phyloP scores from a whole-genome alignment of 2,888 invertebrate species.

The Hylaea fasciaria region DNA sequence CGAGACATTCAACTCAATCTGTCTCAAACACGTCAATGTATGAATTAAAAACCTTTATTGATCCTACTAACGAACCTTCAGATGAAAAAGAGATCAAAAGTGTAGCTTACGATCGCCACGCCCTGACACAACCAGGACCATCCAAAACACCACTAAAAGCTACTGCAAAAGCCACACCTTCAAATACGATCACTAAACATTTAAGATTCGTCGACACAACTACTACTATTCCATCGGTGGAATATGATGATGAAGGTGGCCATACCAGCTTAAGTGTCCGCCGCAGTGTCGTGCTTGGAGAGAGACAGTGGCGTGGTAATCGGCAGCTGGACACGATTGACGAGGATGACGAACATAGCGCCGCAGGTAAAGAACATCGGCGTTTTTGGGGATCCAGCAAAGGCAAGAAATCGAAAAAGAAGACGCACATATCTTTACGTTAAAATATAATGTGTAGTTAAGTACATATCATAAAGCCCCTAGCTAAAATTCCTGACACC shows the following conservation, averaged over 20 bases:
- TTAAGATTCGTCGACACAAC: slow-evolving; percentile 66
- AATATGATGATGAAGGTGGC: slow-evolving; percentile 36
- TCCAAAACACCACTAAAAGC: slow-evolving; percentile 10
- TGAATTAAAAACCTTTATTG: slow-evolving; percentile 9
- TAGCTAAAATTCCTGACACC: too few relatives aligned
- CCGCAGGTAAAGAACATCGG: slow-evolving; percentile 52
- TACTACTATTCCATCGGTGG: slow-evolving; percentile 50
- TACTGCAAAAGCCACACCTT: slow-evolving; percentile 6
- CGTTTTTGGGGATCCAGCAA: slow-evolving; percentile 59
- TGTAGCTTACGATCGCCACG: slow-evolving; percentile 49
- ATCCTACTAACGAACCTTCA: not conserved
- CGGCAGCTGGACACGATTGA: slow-evolving; percentile 39
- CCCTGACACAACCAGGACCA: slow-evolving; percentile 19
- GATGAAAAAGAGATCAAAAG: slow-evolving; percentile 57
- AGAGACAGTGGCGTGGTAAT: slow-evolving; percentile 28
- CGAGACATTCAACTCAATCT: slow-evolving; percentile 43
- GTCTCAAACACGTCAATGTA: slow-evolving; percentile 17
- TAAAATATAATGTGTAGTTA: slow-evolving; percentile 12
- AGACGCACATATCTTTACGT: slow-evolving; percentile 38
- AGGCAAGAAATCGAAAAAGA: slow-evolving; percentile 55
- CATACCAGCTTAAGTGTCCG: slow-evolving; percentile 13
- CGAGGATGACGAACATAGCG: slow-evolving; percentile 46
- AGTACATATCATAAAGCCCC: too few relatives aligned
- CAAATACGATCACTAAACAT: slow-evolving; percentile 46
- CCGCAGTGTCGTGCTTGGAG: slow-evolving; percentile 34